Base-by-base conservation (phyloP, 1,140 invertebrate species). In the Dolichoris vasculosae region DNA sequence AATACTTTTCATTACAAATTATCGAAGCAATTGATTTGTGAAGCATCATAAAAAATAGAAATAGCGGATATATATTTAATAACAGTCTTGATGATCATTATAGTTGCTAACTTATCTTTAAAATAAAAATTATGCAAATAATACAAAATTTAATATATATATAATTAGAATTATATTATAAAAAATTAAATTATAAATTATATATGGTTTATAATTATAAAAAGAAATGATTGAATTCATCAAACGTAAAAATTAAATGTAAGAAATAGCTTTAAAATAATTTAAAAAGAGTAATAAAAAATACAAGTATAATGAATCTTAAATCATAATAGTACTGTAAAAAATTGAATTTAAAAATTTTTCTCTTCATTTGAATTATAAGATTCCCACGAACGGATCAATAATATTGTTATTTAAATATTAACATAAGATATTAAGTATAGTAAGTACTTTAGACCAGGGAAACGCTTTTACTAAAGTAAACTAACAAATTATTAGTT, bases 401-500 rank as follows among this genome's bases (percentile, higher is more conserved):
- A 73, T 20, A n/a, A 43, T 43, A 73, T 73, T 2, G 23, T 26
- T 43, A 43, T n/a, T 43, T n/a, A 20, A n/a, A 11, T 13, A n/a
- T 20, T 43, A 43, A 73, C 17, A n/a, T 3, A 73, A 0, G 38
- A 73, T 73, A 20, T 17, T 35, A 40, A 17, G 4, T 17, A 7
- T 32, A 2, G 4, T 40, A 71, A 71, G 17, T n/a, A 20, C 38
- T 73, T 73, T 73, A 38, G 8, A 23, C 9, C 38, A 43, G 17
- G 38, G 0, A 43, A 43, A 73, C 43, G 35, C 69, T 43, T 73
- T 73, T 23, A 43, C 69, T 73, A 73, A 73, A 73, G 23, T 71
- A 73, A 73, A 73, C 23, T 23, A 73, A 73, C 38, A 73, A 73
- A 43, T 73, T 40, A n/a, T 73, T 40, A 43, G 43, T 73, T 40